phyloP scores from a whole-genome alignment of 1,140 invertebrate species.

The Drosophila kikkawai region DNA sequence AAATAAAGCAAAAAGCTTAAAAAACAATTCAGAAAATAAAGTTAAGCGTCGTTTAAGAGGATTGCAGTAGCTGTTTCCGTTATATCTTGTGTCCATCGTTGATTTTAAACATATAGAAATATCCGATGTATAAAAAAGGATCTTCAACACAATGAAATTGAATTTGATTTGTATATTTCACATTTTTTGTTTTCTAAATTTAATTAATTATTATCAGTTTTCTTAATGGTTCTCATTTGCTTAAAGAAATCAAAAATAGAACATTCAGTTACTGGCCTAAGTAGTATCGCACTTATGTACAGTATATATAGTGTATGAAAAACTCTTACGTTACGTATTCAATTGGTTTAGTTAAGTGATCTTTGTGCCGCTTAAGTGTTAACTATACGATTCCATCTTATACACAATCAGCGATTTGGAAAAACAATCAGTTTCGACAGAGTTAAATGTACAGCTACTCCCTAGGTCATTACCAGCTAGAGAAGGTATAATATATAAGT shows the following conservation, averaged over 20 bases:
- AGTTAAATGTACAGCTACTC: constrained; percentile 43
- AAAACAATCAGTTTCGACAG: constrained; percentile 39
- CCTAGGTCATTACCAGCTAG: constrained; percentile 36
- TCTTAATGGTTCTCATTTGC: constrained; percentile 42
- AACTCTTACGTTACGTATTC: constrained; percentile 52
- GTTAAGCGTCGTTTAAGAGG: too few species aligned
- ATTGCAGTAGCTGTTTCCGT: too few species aligned
- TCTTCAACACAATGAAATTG: too few species aligned
- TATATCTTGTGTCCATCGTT: too few species aligned
- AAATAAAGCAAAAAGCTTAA: background rate
- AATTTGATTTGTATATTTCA: constrained; percentile 48
- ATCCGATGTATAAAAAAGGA: background rate
- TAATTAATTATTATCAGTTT: constrained; percentile 68
- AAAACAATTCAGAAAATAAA: background rate
- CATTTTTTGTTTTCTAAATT: constrained; percentile 41
- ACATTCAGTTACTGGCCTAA: constrained; percentile 47
- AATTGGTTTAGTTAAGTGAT: constrained; percentile 72
- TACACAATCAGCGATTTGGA: constrained; percentile 50
- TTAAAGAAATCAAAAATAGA: constrained; percentile 49
- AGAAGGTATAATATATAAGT: constrained; percentile 38
- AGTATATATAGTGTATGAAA: constrained; percentile 37
- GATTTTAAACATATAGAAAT: too few species aligned
- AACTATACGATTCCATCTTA: constrained; percentile 66
- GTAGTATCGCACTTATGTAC: constrained; percentile 42
- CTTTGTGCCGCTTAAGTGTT: constrained; percentile 81